phyloP scores from a whole-genome alignment of 2,113 vertebrate genomes.

The Spilogale gracilis region DNA sequence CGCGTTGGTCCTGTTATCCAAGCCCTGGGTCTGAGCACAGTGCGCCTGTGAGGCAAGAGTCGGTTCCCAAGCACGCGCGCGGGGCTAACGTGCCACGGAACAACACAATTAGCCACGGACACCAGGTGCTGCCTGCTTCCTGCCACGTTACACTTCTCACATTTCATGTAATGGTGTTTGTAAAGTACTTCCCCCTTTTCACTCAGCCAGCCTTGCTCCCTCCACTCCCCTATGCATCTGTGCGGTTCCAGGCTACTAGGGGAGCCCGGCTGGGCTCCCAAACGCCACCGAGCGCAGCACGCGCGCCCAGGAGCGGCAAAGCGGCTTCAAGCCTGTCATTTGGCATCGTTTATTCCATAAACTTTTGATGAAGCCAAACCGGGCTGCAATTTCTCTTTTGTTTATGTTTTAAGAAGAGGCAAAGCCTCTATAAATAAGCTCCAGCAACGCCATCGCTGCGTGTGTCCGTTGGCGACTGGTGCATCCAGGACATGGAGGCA shows the following conservation, averaged over 20 bases:
- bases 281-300: background rate
- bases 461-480: conserved; percentile 65
- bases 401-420: conserved; percentile 55
- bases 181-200: conserved; percentile 95
- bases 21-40: conserved; percentile 64
- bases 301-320: background rate
- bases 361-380: conserved; percentile 48
- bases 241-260: conserved; percentile 80
- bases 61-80: conserved; percentile 85
- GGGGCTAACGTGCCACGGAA: conserved; percentile 88
- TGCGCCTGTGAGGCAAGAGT: conserved; percentile 87
- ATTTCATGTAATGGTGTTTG: conserved; percentile 94
- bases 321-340: background rate
- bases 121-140: conserved; percentile 92
- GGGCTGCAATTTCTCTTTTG: conserved; percentile 38
- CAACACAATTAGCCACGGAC: conserved; percentile 93
- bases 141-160: conserved; percentile 91
- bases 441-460: conserved; percentile 36
- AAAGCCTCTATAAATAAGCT: conserved; percentile 49
- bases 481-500: conserved; percentile 55
- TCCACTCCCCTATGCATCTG: conserved; percentile 82
- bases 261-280: background rate
- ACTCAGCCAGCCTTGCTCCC: conserved; percentile 90
- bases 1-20: conserved; percentile 71
- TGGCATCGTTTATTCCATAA: conserved; percentile 39